phyloP scores from a whole-genome alignment of 37 sponge, comb jelly and placozoan genomes.

The Crambe crambe region DNA sequence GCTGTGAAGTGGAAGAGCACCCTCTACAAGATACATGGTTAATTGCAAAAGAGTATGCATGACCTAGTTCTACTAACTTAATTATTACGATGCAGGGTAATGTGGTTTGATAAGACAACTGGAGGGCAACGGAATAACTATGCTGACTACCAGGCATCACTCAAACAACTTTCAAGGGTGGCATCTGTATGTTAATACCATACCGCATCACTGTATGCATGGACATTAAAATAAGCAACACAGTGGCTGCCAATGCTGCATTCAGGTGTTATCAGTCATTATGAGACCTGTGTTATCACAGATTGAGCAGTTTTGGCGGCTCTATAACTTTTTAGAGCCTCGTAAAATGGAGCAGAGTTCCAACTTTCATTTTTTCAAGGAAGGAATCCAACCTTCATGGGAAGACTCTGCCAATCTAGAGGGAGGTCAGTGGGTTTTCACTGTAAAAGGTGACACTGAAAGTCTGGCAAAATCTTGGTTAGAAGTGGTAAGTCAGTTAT shows the following conservation, averaged over 20 bases:
- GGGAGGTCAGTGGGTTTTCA: slow-evolving; percentile 76
- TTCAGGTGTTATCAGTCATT: too few relatives aligned
- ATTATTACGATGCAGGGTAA: slow-evolving; percentile 45
- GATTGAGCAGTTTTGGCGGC: slow-evolving; percentile 62
- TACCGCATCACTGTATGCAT: background rate
- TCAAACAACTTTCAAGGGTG: slow-evolving; percentile 14
- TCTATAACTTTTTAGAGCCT: slow-evolving; percentile 37
- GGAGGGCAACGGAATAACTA: slow-evolving; percentile 5
- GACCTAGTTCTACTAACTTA: too few relatives aligned
- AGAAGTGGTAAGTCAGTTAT: slow-evolving; percentile 49
- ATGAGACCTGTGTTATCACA: background rate
- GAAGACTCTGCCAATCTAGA: slow-evolving; percentile 58
- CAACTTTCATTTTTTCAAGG: slow-evolving; percentile 71
- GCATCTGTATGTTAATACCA: slow-evolving; percentile 19
- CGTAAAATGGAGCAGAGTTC: slow-evolving; percentile 25
- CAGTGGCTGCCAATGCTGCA: too few relatives aligned
- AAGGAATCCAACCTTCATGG: slow-evolving; percentile 60
- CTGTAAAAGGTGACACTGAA: slow-evolving; percentile 22
- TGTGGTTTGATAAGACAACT: slow-evolving; percentile 54
- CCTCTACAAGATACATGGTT: too few relatives aligned
- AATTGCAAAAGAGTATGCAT: too few relatives aligned
- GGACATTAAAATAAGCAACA: too few relatives aligned
- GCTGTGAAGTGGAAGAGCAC: too few relatives aligned
- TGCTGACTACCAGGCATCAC: slow-evolving; percentile 28
- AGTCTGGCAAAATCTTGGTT: slow-evolving; percentile 43